phyloP scores from a whole-genome alignment of 2,113 vertebrate genomes.

The Planiliza haematocheilus region DNA sequence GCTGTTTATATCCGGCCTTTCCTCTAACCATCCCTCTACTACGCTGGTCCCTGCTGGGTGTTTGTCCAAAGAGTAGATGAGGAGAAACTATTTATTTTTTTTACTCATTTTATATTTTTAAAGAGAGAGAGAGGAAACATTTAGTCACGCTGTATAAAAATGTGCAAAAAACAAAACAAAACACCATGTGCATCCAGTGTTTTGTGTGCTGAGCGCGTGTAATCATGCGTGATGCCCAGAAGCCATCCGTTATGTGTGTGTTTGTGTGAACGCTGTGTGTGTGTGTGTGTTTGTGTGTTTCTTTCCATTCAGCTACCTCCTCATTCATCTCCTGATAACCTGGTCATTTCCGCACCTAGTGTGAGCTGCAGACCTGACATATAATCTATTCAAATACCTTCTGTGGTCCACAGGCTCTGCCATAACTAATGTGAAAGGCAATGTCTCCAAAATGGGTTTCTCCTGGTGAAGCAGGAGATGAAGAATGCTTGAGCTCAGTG shows the following conservation, averaged over 20 bases:
- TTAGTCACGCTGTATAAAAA: conserved; percentile 29
- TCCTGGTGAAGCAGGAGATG: background rate
- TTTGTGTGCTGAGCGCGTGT: conserved; percentile 48
- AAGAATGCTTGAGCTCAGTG: background rate
- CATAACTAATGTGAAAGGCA: conserved; percentile 13
- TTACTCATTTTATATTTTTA: conserved; percentile 26
- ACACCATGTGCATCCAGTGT: conserved; percentile 5
- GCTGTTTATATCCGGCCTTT: conserved; percentile 57
- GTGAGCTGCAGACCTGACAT: conserved; percentile 25
- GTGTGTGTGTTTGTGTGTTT: conserved; percentile 26
- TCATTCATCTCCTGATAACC: conserved; percentile 57
- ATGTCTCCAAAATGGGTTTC: conserved; percentile 23
- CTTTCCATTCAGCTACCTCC: conserved; percentile 46
- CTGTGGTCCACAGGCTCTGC: conserved; percentile 17
- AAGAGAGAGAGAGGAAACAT: conserved; percentile 29
- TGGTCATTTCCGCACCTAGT: conserved; percentile 34
- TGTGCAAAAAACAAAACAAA: conserved; percentile 1
- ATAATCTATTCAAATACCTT: conserved; percentile 35
- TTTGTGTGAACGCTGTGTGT: conserved; percentile 14
- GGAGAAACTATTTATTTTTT: conserved; percentile 13
- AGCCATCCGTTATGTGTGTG: conserved; percentile 14
- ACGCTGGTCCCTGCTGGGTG: conserved; percentile 30
- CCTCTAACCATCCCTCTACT: conserved; percentile 38
- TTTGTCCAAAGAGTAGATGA: conserved; percentile 23
- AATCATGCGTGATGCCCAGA: conserved; percentile 36